A percentile compares a stretch with the other conserved stretches of the same genome.
Conservation (phyloP, 2,888 invertebrate genomes). For the Parnassius orleans region DNA sequence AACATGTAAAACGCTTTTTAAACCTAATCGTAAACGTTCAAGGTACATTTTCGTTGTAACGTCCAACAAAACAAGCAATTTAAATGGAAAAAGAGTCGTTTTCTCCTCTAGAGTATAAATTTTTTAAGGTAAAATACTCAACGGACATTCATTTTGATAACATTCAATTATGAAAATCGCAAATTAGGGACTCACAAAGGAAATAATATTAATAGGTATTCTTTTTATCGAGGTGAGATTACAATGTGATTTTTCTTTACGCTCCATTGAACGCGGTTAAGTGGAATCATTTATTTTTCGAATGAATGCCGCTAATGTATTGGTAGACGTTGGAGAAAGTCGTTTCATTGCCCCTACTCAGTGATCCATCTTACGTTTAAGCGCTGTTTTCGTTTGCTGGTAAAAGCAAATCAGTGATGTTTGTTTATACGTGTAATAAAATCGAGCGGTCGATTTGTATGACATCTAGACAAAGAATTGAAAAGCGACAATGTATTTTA, state of each 20-base stretch:
- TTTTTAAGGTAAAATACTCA: constrained; percentile 44
- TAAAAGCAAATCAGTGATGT: constrained; percentile 20
- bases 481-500: no score
- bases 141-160: constrained; percentile 53
- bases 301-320: constrained; percentile 41
- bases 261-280: constrained; percentile 45
- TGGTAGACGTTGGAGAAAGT: constrained; percentile 37
- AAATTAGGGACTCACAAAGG: constrained; percentile 45
- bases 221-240: constrained; percentile 34
- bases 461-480: no score
- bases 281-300: constrained; percentile 51
- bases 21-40: constrained; percentile 32
- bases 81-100: constrained; percentile 33
- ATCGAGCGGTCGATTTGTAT: neutral
- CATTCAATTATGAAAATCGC: constrained; percentile 60
- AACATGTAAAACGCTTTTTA: constrained; percentile 27
- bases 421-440: constrained; percentile 15
- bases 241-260: constrained; percentile 44
- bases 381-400: constrained; percentile 22
- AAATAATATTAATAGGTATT: constrained; percentile 32
- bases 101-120: constrained; percentile 42
- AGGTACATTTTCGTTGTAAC: constrained; percentile 35
- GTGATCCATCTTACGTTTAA: constrained; percentile 22
- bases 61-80: constrained; percentile 44
- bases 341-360: constrained; percentile 23